Base-by-base conservation (phyloP, 1,140 invertebrate genomes). In the Pachyrhynchus sulphureomaculatus region DNA sequence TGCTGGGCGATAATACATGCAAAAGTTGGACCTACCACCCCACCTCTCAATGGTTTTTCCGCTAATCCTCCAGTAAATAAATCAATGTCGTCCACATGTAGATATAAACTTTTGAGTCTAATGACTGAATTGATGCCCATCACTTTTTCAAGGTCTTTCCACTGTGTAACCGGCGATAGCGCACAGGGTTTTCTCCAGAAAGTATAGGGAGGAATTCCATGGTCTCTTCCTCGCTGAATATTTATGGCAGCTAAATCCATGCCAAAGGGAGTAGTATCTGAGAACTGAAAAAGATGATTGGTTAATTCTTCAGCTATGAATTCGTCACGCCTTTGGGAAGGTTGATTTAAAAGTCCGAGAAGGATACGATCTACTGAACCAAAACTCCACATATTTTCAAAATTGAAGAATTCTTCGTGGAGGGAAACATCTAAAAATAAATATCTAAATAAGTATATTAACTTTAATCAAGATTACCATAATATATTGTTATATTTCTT, bases 1-100 rank as follows among this genome's bases (percentile, higher is more conserved):
- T 98, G 95, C 67, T 95, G 90, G 0, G 90, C 95, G 13, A 99
- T 91, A 54, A 99, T 93, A 71, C 96, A 98, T 41, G 93, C 93
- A 72, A 98, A 95, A 0, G 95, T 97, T 0, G 96, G 95, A 0
- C 96, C 96, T 0, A 97, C 90, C 0, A 97, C 72, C 2, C 91
- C 95, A 9, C 91, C 92, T 1, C 82, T 76, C 0, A 95, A 84
- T 0, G 88, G 86, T 10, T 85, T 84, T 71, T 97, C 95, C 0
- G 91, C 83, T 54, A 96, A 82, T 0, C 91, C 93, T 15, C 89
- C 95, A 0, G 92, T 87, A 73, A 93, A 96, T n/a, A 96, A 80
- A 72, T 98, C 95, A 55, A 98, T 87, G 68, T 96, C 92, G 41
- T 93, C 86, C 1, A 95, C 84, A 42, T 84, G 80, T 39, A 85